Base-by-base conservation (phyloP, 2,113 vertebrate species). In the Lepus americanus region DNA sequence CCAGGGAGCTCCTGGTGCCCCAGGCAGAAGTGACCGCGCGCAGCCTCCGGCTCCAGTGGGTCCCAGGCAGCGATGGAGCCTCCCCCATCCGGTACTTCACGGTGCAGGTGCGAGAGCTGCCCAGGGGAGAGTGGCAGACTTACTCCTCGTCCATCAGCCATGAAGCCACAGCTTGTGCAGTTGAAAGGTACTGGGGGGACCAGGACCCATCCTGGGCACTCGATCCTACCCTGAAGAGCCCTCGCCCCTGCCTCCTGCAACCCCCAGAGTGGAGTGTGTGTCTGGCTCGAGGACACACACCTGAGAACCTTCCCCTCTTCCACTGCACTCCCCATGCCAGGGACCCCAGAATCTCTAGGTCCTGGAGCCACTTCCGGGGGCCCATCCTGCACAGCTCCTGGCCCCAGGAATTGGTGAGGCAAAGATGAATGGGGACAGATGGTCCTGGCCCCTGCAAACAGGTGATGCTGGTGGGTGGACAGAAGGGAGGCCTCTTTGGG, bases 31-130 rank as follows among this genome's bases (percentile, higher is more conserved):
- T 99, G 79, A 98, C 99, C 0, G 98, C 99, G 0, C 98, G 99
- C 4, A 98, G 97, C 29, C 98, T 99, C 49, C 97, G 84, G 83
- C 97, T 99, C 93, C 98, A 98, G 72, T 99, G 99, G 99, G 96
- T 99, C 61, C 99, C 98, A 0, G 99, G 99, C 14, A 98, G 99
- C 0, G 99, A 99, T 0, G 99, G 99, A 1, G 99, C 99, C 1
- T 99, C 99, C 0, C 99, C 99, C 0, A 98, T 99, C 86, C 98
- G 99, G 0, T 99, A 99, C 97, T 99, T 99, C 96, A 99, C 99
- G 0, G 98, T 99, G 8, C 99, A 99, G 97, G 97, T 98, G n/a
- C 98, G 98, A 59, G 99, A 99, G 96, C 98, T 99, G 94, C 99
- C 99, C 0, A 29, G 51, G 0, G 98, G 98, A 12, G 98, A 96